These are phyloP conservation scores for Alligator sinensis DNA, from an alignment of 2,113 vertebrate genomes.

Conservation along the genomic window DNA sequence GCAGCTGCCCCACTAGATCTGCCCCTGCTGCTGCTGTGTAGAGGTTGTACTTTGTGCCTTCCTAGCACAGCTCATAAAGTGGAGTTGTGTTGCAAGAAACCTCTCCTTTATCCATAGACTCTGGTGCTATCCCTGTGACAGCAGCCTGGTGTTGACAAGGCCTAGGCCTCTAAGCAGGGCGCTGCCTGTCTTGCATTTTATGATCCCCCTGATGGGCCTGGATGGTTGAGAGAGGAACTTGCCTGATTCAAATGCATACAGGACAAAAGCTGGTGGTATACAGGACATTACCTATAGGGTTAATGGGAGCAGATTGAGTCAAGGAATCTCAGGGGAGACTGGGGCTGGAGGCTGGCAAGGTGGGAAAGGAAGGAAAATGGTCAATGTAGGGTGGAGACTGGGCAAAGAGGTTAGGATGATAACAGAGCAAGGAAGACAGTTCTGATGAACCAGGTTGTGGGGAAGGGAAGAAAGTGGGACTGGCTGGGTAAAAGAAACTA, in stretches of 20 bases:
- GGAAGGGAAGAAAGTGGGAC: not conserved
- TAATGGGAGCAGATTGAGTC: not conserved
- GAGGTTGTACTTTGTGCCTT: too few relatives aligned
- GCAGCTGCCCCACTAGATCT: too few relatives aligned
- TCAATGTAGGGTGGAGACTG: too few relatives aligned
- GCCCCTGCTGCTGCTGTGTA: too few relatives aligned
- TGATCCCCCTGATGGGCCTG: not conserved
- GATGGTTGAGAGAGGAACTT: not conserved
- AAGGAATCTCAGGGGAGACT: not conserved
- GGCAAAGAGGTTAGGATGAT: too few relatives aligned
- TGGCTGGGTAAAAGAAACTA: not conserved
- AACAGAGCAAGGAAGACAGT: too few relatives aligned
- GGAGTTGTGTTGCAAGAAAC: too few relatives aligned
- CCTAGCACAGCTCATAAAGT: too few relatives aligned
- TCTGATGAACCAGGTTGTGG: too few relatives aligned
- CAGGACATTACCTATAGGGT: accelerated
- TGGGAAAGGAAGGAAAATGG: not conserved
- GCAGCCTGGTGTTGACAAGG: not conserved
- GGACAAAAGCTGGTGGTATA: not conserved
- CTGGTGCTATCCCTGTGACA: too few relatives aligned
- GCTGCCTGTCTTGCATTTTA: not conserved
- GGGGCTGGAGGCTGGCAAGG: accelerated
- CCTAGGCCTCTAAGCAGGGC: not conserved
- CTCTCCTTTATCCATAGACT: too few relatives aligned
- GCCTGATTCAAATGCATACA: not conserved